A percentile compares a stretch with the other conserved stretches of the same genome.
Conservation (phyloP, 2,797 vertebrate species). For the Sebastes cheni region DNA sequence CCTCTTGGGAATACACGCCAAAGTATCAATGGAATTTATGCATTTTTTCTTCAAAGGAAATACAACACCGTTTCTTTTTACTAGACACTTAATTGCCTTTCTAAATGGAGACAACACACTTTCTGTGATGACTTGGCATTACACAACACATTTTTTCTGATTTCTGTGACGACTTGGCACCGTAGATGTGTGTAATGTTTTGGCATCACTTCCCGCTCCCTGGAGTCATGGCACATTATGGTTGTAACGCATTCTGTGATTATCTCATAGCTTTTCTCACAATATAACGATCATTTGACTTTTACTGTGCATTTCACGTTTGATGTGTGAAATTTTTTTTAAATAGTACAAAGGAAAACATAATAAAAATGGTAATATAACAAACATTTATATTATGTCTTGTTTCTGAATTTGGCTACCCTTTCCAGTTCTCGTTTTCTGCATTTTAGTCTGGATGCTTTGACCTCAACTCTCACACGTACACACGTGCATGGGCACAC, state of each 20-base stretch:
- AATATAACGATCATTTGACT: background rate
- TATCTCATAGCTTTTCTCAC: background rate
- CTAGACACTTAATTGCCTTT: background rate
- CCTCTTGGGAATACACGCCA: background rate
- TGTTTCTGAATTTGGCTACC: background rate
- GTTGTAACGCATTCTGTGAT: constrained; percentile 10
- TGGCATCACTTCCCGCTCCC: constrained; percentile 18
- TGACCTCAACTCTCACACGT: constrained; percentile 25
- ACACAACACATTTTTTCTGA: background rate
- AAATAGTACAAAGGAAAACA: background rate
- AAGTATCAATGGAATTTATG: background rate
- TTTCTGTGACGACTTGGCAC: constrained; percentile 5
- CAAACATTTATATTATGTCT: background rate
- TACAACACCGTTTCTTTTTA: background rate
- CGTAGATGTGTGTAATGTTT: background rate
- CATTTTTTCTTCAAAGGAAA: background rate
- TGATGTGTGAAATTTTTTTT: background rate
- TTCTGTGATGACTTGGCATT: constrained; percentile 24
- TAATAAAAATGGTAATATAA: background rate
- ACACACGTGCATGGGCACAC: background rate
- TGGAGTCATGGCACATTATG: constrained; percentile 10
- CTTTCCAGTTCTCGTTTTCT: background rate
- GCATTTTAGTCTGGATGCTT: constrained; percentile 1
- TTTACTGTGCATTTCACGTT: background rate
- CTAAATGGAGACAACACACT: background rate